Percentiles rank a stretch among this genome's conserved stretches.
phyloP scores from a whole-genome alignment of 2,888 invertebrate species.

The Tetramorium bicarinatum region DNA sequence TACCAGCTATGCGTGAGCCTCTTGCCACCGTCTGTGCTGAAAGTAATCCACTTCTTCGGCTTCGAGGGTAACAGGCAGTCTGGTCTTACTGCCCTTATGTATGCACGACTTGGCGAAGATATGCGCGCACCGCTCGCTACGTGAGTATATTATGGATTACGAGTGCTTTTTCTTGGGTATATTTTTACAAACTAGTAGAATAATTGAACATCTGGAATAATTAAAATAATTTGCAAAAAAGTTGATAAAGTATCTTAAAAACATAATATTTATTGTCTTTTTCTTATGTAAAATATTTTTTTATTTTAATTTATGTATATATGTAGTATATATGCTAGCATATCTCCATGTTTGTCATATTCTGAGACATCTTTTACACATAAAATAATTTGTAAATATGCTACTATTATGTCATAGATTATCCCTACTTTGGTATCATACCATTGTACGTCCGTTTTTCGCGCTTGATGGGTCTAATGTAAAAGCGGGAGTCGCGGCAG shows the following conservation, averaged over 20 bases:
- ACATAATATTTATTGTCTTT: background rate
- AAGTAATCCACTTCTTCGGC: constrained; percentile 89
- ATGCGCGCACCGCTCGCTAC: constrained; percentile 91
- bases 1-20: constrained; percentile 91
- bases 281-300: background rate
- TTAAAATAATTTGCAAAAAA: background rate
- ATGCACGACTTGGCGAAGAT: constrained; percentile 89
- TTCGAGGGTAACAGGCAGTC: constrained; percentile 89
- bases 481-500: constrained; percentile 88
- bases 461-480: constrained; percentile 89
- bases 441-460: constrained; percentile 90
- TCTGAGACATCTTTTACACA: background rate
- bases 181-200: background rate
- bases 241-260: background rate
- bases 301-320: no score
- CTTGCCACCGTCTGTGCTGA: constrained; percentile 89
- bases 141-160: constrained; percentile 84
- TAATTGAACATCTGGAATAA: background rate
- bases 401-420: constrained; percentile 65
- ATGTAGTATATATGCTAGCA: no score
- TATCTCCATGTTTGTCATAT: background rate
- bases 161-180: background rate
- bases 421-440: constrained; percentile 89
- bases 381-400: background rate
- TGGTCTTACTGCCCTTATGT: constrained; percentile 89